phyloP scores from a whole-genome alignment of 1,140 invertebrate species.

The Brachionus manjavacas region DNA sequence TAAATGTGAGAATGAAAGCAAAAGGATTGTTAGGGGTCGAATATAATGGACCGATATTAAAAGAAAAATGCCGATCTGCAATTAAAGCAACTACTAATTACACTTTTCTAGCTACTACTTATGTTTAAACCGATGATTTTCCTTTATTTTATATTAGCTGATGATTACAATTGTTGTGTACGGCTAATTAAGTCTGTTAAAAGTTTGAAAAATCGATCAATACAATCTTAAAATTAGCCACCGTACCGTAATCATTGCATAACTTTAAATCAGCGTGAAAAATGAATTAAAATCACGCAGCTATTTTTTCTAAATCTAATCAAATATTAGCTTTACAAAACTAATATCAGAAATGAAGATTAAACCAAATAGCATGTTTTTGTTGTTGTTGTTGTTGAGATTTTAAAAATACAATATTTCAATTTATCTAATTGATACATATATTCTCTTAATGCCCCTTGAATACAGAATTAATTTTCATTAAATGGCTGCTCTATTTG shows the following conservation, averaged over 20 bases:
- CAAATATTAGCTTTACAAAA: not conserved
- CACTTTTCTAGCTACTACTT: not conserved
- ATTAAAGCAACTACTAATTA: not conserved
- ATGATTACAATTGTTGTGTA: not conserved
- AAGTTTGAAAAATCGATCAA: not conserved
- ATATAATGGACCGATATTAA: not conserved
- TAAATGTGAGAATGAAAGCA: not conserved
- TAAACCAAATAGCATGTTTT: not conserved
- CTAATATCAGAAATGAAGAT: not conserved
- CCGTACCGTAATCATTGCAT: not conserved
- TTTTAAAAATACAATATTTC: constrained; percentile 2
- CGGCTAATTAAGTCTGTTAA: not conserved
- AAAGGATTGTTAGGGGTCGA: not conserved
- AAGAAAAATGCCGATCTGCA: not conserved
- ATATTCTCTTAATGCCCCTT: not conserved
- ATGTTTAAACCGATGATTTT: not conserved
- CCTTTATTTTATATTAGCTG: not conserved
- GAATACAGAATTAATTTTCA: not conserved
- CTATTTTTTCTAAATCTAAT: not conserved
- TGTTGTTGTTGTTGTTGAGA: not conserved
- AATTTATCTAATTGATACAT: not conserved
- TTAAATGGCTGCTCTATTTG: not conserved
- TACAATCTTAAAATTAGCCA: not conserved
- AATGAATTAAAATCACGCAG: not conserved
- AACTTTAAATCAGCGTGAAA: not conserved